Conservation (phyloP, 2,888 invertebrate genomes). For the Dryococelus australis region DNA sequence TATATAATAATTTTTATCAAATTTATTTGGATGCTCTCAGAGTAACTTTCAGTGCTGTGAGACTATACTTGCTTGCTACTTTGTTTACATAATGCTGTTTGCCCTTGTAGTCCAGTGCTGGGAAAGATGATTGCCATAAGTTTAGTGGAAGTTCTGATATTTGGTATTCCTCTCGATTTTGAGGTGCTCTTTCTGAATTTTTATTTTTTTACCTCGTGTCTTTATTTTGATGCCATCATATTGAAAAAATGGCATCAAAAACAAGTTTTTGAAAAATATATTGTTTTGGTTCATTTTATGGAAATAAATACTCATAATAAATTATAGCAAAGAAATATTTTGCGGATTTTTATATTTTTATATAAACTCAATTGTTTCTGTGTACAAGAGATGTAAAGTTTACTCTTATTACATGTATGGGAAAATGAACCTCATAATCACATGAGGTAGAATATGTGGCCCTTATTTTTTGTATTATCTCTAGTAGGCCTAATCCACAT, state of each 20-base stretch:
- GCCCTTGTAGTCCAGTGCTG: too few species aligned
- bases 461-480: conserved; percentile 53
- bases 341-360: not conserved
- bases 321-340: not conserved
- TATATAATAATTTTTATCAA: too few species aligned
- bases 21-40: too few species aligned
- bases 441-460: conserved; percentile 50
- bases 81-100: too few species aligned
- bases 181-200: not conserved
- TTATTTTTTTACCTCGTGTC: not conserved
- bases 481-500: conserved; percentile 54
- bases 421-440: conserved; percentile 23
- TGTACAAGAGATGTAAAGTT: not conserved
- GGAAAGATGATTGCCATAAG: too few species aligned
- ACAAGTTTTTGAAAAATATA: not conserved
- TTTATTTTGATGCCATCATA: not conserved
- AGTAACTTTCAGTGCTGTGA: too few species aligned
- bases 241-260: not conserved
- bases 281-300: not conserved
- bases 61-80: too few species aligned
- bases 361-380: not conserved
- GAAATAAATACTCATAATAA: not conserved
- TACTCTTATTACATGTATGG: not conserved
- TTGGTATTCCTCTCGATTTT: not conserved
- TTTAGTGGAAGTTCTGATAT: not conserved